Conservation (phyloP, 1,140 invertebrate genomes). For the Caligus rogercresseyi region DNA sequence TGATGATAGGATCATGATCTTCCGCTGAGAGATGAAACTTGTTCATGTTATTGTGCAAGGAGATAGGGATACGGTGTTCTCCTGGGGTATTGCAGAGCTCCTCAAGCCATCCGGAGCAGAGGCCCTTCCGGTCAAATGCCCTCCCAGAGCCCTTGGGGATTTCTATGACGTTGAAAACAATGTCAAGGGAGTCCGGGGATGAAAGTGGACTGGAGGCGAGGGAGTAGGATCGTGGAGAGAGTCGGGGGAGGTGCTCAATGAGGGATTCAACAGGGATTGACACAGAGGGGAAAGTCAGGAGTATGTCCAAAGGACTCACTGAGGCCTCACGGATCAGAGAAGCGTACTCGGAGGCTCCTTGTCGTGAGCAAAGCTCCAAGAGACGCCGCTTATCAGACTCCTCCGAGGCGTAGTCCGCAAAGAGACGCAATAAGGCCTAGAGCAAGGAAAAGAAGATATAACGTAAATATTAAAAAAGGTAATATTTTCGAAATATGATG, state of each 20-base stretch:
- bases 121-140: constrained; percentile 36
- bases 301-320: constrained; percentile 42
- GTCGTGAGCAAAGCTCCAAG: constrained; percentile 41
- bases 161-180: constrained; percentile 48
- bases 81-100: constrained; percentile 7
- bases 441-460: background rate
- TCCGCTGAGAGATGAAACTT: constrained; percentile 38
- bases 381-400: constrained; percentile 41
- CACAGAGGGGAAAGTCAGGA: constrained; percentile 43
- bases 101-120: constrained; percentile 46
- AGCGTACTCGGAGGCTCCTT: constrained; percentile 43
- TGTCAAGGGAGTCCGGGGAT: constrained; percentile 33
- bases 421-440: background rate
- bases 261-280: constrained; percentile 42
- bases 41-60: constrained; percentile 30
- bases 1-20: constrained; percentile 41
- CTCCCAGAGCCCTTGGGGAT: constrained; percentile 29
- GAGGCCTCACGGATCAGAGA: constrained; percentile 39
- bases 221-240: constrained; percentile 58
- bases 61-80: background rate
- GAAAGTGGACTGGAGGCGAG: constrained; percentile 45
- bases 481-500: too few species aligned
- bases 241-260: constrained; percentile 48
- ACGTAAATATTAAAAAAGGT: too few species aligned
- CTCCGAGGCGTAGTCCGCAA: constrained; percentile 26